phyloP scores from a whole-genome alignment of 2,113 vertebrate species.

The Chloebia gouldiae region DNA sequence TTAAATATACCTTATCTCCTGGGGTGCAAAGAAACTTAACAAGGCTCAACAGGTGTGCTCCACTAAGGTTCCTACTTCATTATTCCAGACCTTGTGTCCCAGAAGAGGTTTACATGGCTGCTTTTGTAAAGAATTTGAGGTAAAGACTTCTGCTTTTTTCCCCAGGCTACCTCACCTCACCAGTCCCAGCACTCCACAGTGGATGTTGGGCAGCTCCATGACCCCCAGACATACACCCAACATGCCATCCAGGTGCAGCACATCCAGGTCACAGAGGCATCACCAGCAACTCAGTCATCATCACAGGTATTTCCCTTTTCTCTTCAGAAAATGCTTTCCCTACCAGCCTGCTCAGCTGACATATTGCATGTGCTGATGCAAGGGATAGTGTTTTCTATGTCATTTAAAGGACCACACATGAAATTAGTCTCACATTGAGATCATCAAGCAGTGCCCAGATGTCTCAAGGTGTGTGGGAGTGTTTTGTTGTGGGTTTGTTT shows the following conservation, averaged over 20 bases:
- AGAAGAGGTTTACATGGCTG: neutral
- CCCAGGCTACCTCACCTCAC: constrained; percentile 89
- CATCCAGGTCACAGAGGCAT: constrained; percentile 89
- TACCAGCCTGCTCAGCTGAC: neutral
- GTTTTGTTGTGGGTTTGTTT: neutral
- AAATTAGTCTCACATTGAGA: neutral
- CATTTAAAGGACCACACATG: neutral
- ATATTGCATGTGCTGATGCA: neutral
- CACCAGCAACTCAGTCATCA: constrained; percentile 63
- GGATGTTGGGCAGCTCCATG: constrained; percentile 93
- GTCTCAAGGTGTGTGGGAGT: neutral
- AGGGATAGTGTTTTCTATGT: neutral
- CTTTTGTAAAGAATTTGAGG: neutral
- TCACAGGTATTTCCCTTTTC: constrained; percentile 77
- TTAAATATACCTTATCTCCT: neutral
- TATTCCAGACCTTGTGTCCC: neutral
- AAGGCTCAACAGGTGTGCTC: neutral
- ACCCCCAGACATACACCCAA: constrained; percentile 91
- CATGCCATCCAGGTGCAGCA: constrained; percentile 98
- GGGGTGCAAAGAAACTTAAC: neutral
- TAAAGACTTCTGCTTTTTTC: neutral
- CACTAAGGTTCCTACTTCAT: neutral
- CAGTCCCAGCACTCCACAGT: constrained; percentile 91
- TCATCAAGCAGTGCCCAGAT: neutral
- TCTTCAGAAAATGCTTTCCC: neutral